Conservation (phyloP, 2,797 vertebrate genomes). For the Sebastes nivosus region DNA sequence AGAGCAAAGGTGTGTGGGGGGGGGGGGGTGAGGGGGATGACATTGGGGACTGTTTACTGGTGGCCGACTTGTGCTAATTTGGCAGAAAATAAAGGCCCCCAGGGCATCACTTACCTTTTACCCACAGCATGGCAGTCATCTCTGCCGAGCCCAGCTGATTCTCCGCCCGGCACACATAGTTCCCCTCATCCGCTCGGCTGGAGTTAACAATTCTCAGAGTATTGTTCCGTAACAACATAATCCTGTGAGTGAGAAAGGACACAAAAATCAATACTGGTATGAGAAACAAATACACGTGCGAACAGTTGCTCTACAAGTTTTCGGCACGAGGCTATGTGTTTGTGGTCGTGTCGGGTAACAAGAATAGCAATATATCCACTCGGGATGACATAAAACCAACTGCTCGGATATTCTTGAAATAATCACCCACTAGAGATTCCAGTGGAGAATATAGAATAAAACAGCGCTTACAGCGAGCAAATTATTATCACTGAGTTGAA, state of each 20-base stretch:
- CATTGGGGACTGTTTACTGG: conserved; percentile 76
- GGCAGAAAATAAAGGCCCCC: conserved; percentile 71
- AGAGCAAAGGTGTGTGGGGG: conserved; percentile 42
- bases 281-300: conserved; percentile 49
- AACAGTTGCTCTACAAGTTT: conserved; percentile 34
- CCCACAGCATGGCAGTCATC: conserved; percentile 88
- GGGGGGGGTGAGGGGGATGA: conserved; percentile 27
- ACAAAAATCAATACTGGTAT: conserved; percentile 64
- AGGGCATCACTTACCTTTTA: conserved; percentile 91
- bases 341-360: conserved; percentile 6
- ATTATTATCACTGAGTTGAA: conserved; percentile 8
- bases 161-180: conserved; percentile 90
- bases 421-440: conserved; percentile 13
- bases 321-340: conserved; percentile 16
- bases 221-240: conserved; percentile 92
- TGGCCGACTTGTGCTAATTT: conserved; percentile 74
- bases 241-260: conserved; percentile 78
- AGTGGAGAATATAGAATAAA: neutral
- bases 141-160: conserved; percentile 95
- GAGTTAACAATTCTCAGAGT: conserved; percentile 91
- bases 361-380: conserved; percentile 26
- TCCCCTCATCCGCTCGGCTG: conserved; percentile 93
- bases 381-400: conserved; percentile 5
- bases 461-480: conserved; percentile 4
- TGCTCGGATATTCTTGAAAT: conserved; percentile 3